These are phyloP conservation scores for Dendrophyllia cribrosa DNA, from an alignment of 64 coral and sea anemone species.

Conservation along the genomic window DNA sequence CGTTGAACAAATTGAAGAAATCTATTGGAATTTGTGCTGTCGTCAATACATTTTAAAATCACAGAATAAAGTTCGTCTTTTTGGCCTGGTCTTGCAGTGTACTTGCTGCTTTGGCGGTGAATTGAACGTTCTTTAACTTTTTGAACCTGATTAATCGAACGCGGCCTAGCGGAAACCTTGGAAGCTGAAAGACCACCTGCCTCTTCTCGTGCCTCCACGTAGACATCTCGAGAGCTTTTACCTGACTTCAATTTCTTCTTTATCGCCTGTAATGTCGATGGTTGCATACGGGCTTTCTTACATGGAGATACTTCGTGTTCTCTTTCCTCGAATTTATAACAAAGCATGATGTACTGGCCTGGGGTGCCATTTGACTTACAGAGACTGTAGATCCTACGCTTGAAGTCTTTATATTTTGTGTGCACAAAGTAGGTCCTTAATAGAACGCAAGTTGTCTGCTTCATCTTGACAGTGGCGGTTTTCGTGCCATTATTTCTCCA, in stretches of 20 bases:
- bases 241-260: conserved; percentile 38
- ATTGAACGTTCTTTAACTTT: conserved; percentile 8
- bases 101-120: background rate
- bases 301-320: conserved; percentile 19
- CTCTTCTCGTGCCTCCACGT: conserved; percentile 1
- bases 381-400: background rate
- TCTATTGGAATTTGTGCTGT: background rate
- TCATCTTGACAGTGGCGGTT: background rate
- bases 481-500: conserved; percentile 31
- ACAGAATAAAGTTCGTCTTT: conserved; percentile 43
- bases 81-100: background rate
- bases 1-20: conserved; percentile 46
- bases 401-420: conserved; percentile 54
- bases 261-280: conserved; percentile 34
- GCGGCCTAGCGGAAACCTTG: background rate
- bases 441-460: background rate
- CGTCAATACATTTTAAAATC: conserved; percentile 30
- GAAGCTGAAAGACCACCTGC: background rate
- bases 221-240: conserved; percentile 10
- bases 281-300: conserved; percentile 19
- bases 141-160: conserved; percentile 17
- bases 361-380: background rate
- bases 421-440: conserved; percentile 39
- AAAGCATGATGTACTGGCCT: background rate
- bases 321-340: conserved; percentile 1